Evolutionary conservation across 2,113 vertebrate genomes (phyloP), one percentile per base, ranked within the genome.

Genomic region (Macrotis lagotis): DNA sequence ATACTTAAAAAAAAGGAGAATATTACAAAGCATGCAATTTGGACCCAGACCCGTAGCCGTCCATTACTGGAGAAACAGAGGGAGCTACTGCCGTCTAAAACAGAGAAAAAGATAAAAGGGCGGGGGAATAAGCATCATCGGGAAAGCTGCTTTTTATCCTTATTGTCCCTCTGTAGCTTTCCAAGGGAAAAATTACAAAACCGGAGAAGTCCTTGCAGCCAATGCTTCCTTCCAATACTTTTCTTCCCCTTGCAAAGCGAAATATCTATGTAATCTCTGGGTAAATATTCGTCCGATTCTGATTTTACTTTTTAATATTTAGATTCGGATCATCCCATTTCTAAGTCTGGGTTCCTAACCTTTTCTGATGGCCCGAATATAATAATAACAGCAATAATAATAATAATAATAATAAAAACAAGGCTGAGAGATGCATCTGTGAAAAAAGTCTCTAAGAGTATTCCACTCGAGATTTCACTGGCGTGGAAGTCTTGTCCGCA

Each of bases 221-320:
- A 8, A 53, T 44, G 91, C 93, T 51, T 93, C 44, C 44, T 50
- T 55, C 31, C 0, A 44, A 16, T 25, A 88, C 91, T 59, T 53
- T 50, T 90, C 94, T 91, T 24, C 90, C 88, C 95, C 47, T 51
- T 5, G 47, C 92, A 37, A 48, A 90, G 89, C 50, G 90, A 95
- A 91, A 83, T 83, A 91, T 91, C 93, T 19, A 95, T 89, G 96
- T 96, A 89, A 97, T 96, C 97, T 91, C 97, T 91, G 91, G 97
- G 98, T 97, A 98, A 98, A 98, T 97, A 98, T 95, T 95, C 96
- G 93, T 96, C 97, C 94, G 94, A 93, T 96, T 97, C 97, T 96
- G 96, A 97, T 98, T 97, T 96, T 97, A 97, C 97, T 98, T 97
- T 97, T 98, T 98, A 98, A 97, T 98, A 98, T 98, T 98, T 98